A percentile compares a stretch with the other conserved stretches of the same genome.
phyloP scores from a whole-genome alignment of 2,797 vertebrate species.

The Epinephelus coioides region DNA sequence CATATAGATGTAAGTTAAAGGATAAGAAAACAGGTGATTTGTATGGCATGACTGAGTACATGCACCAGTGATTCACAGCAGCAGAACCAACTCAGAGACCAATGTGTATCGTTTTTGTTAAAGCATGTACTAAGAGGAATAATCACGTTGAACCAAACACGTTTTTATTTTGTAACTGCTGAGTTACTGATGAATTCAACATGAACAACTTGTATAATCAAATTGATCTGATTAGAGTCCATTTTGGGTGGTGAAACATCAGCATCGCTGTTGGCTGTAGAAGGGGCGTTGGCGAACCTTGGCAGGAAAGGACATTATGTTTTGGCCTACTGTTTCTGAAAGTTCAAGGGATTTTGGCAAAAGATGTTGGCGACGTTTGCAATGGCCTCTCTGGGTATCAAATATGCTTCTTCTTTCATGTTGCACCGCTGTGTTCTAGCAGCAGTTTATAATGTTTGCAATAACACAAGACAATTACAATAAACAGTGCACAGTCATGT shows the following conservation, averaged over 20 bases:
- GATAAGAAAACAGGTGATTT: neutral
- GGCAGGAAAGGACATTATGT: conserved; percentile 29
- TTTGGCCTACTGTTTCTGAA: conserved; percentile 22
- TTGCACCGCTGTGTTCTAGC: too few relatives aligned
- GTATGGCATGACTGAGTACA: neutral
- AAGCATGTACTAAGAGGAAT: neutral
- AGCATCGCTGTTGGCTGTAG: conserved; percentile 46
- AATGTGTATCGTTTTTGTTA: neutral
- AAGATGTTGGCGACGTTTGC: neutral
- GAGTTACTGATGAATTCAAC: neutral
- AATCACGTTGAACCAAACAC: neutral
- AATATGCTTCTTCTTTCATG: too few relatives aligned
- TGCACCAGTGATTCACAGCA: neutral
- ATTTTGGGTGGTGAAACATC: conserved; percentile 63
- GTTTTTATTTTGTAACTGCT: neutral
- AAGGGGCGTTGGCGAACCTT: conserved; percentile 40
- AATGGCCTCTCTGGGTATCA: too few relatives aligned
- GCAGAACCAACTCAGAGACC: neutral
- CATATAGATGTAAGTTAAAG: neutral
- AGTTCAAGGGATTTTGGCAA: conserved; percentile 15
- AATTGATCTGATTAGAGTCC: conserved; percentile 62
- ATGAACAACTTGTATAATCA: conserved; percentile 22
- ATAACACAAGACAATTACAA: too few relatives aligned
- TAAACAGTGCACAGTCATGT: neutral
- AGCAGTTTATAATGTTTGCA: too few relatives aligned